Evolutionary conservation across 2,797 vertebrate species (phyloP), one percentile per base, ranked within the genome.

Genomic region (Syngnathus rostellatus): DNA sequence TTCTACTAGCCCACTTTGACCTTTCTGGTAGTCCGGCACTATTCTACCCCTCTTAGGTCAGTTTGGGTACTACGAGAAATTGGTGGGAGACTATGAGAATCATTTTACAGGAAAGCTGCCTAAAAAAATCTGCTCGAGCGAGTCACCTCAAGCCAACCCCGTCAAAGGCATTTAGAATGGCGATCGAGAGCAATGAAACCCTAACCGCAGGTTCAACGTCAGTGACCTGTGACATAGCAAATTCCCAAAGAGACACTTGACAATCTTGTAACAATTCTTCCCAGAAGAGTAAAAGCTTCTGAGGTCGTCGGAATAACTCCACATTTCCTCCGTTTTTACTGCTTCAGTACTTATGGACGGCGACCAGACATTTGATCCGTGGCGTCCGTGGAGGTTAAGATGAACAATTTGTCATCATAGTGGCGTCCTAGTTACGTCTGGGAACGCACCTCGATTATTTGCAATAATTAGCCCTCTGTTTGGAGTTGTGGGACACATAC

Each of bases 181-280:
- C 37, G 31, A 58, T 37, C 16, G 25, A 17, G 31, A 17, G 55
- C 37, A 31, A 58, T 37, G 55, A 59, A 38, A 38, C 17, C 16
- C 55, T 19, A 31, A 31, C 25, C 55, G 6, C 55, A 58, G 57
- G 37, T 59, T 16, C 23, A 14, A 37, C 38, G 17, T 59, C 31
- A 40, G 38, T 60, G 58, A 60, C 37, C 58, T 40, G 8, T 60
- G 38, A 60, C 58, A 38, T 60, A 8, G 19, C 58, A 60, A n/a
- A 60, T 60, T n/a, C 38, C 37, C 58, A 39, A 8, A 40, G 37
- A 59, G 8, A 21, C 50, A 53, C 19, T 50, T 19, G 31, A 19
- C 17, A 37, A 58, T 19, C 25, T 58, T 39, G 57, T 19, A 58
- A 14, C 31, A 58, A 38, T 31, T 38, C 37, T 38, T 58, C 2